Evolutionary conservation across 2,888 invertebrate species (phyloP).

Genomic region (Minunthozetes semirufus): DNA sequence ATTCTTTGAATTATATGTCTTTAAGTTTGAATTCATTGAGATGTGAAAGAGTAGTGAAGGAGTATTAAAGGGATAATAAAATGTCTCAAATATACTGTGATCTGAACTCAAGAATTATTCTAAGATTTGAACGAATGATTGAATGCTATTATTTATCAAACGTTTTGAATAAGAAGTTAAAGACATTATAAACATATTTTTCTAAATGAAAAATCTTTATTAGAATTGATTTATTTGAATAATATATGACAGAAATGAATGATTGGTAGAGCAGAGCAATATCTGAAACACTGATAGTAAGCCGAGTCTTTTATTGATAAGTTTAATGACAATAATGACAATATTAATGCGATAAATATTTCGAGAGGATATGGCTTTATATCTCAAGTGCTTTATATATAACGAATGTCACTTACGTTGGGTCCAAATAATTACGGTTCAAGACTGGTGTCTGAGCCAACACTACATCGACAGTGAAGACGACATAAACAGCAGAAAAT

Average conservation of each 20-base stretch:
- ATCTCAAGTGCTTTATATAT: constrained; percentile 6
- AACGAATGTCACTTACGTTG: constrained; percentile 22
- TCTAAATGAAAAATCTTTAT: constrained; percentile 19
- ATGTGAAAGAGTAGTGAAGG: no score
- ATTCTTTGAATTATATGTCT: no score
- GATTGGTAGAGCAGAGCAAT: constrained; percentile 1
- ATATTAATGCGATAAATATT: constrained; percentile 29
- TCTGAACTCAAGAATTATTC: neutral
- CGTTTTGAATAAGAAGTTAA: neutral
- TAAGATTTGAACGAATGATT: neutral
- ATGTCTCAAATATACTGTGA: no score
- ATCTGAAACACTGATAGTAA: constrained; percentile 26
- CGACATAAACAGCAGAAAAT: constrained; percentile 7
- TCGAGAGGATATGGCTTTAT: constrained; percentile 18
- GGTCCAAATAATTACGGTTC: constrained; percentile 14
- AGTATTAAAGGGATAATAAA: no score
- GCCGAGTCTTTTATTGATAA: constrained; percentile 21
- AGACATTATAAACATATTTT: neutral
- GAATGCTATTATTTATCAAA: neutral
- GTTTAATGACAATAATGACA: constrained; percentile 22
- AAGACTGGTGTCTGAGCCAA: constrained; percentile 10
- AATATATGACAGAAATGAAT: constrained; percentile 18
- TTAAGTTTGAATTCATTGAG: no score
- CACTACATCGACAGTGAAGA: constrained; percentile 12
- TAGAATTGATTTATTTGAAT: constrained; percentile 18